Percentiles rank a stretch among this genome's conserved stretches.
Evolutionary conservation across 2,797 vertebrate species (phyloP).

Genomic region (Zalophus californianus): DNA sequence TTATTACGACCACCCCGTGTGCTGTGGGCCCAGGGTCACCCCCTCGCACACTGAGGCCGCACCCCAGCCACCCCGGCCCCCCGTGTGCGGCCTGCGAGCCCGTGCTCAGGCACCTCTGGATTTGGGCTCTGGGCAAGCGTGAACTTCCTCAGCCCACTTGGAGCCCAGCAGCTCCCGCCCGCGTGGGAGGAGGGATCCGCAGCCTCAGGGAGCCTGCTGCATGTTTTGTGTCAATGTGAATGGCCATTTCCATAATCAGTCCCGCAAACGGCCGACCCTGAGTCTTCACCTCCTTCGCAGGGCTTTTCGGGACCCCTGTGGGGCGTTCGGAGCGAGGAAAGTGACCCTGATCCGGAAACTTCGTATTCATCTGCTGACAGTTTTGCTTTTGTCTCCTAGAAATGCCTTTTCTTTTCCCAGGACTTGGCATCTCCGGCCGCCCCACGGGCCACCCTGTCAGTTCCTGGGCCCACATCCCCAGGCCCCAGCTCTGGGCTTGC

Average conservation of each 20-base stretch:
- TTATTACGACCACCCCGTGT: no score
- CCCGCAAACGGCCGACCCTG: not conserved
- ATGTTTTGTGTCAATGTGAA: not conserved
- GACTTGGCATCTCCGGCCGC: not conserved
- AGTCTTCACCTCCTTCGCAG: not conserved
- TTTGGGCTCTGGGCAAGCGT: not conserved
- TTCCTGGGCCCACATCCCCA: not conserved
- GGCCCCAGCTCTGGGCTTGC: not conserved
- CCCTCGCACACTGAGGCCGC: fast-evolving
- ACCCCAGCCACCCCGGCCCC: not conserved
- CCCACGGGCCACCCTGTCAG: not conserved
- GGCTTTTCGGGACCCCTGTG: slow-evolving; percentile 24
- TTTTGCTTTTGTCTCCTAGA: slow-evolving; percentile 35
- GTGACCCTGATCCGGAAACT: slow-evolving; percentile 31
- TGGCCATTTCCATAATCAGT: not conserved
- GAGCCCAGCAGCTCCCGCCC: not conserved
- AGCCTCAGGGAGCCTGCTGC: not conserved
- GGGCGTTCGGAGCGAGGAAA: slow-evolving; percentile 64
- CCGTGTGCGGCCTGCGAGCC: fast-evolving
- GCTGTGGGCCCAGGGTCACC: not conserved
- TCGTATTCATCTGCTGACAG: slow-evolving; percentile 10
- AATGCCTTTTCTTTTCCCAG: not conserved
- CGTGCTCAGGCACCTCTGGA: fast-evolving
- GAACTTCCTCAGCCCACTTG: not conserved
- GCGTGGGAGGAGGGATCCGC: not conserved